phyloP scores from a whole-genome alignment of 2,888 invertebrate genomes.

The Brachylomia viminalis region DNA sequence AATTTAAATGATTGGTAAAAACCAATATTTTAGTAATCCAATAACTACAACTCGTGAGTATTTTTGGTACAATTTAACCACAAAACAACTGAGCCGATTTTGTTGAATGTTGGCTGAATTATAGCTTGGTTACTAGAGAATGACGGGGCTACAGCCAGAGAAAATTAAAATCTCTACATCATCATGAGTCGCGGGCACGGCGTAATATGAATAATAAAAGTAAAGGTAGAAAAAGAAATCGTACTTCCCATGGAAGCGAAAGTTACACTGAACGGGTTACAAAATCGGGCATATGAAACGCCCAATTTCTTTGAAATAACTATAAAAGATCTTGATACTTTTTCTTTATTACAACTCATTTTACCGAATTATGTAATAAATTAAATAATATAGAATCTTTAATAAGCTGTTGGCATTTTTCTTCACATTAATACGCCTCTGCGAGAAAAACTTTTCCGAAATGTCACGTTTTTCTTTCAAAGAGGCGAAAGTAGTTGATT shows the following conservation, averaged over 20 bases:
- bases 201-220: background rate
- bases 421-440: conserved; percentile 38
- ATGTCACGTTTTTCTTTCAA: too few relatives aligned
- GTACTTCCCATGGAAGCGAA: background rate
- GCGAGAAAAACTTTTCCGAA: too few relatives aligned
- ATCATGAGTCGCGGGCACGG: background rate
- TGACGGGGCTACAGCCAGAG: background rate
- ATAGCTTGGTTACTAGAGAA: background rate
- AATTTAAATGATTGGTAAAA: background rate
- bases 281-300: background rate
- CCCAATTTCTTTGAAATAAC: background rate
- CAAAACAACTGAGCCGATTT: background rate
- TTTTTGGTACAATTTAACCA: background rate
- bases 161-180: background rate
- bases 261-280: too few relatives aligned
- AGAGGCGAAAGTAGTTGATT: conserved; percentile 10
- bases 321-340: conserved; percentile 39
- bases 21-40: background rate
- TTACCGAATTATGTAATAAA: conserved; percentile 54
- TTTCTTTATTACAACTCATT: conserved; percentile 10
- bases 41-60: background rate
- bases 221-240: background rate
- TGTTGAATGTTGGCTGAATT: background rate
- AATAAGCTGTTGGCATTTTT: conserved; percentile 55
- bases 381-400: conserved; percentile 48